Evolutionary conservation across 2,888 invertebrate genomes (phyloP), one percentile per base, ranked within the genome.

Genomic region (Portevinia maculata): DNA sequence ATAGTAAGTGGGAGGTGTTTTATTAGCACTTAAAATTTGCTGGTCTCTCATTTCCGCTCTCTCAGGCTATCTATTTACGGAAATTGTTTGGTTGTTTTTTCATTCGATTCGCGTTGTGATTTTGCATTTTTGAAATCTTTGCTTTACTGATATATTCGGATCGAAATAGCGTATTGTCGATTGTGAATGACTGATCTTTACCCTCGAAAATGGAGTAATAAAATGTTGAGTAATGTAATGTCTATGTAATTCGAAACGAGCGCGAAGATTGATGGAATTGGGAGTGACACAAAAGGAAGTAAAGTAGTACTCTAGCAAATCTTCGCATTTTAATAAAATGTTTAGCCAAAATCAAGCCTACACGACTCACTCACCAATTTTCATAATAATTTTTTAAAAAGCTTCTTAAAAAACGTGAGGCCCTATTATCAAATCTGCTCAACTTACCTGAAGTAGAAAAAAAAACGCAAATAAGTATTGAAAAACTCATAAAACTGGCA

Each of bases 11-110:
- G 32, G 32, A 6, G 59, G 17, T 17, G 19, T 17, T 55, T 70
- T 60, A 24, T 48, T 62, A 39, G 39, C 30, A 74, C 48, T 59
- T 74, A 50, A 48, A 48, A 13, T 48, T 30, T 13, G 7, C 55
- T 9, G 13, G n/a, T 19, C 21, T 44, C 44, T 19, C 17, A 19
- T 4, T 8, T 9, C 37, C 32, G 2, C 11, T 1, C 46, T 17
- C 44, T 21, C 19, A 11, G 17, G 13, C n/a, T 32, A 17, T 60
- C 32, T 44, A 44, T 46, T 44, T 44, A 17, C 19, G 59, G 44
- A 8, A 44, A 44, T 4, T 17, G 19, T 17, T 44, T 44, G 11
- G 1, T 19, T 44, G 19, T 2, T 19, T 19, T 9, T 15, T 44
- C 19, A 15, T 11, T 11, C 17, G 44, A 44, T 17, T 44, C 44